Conservation (phyloP, 2,888 invertebrate species). For the Monopis laevigella region DNA sequence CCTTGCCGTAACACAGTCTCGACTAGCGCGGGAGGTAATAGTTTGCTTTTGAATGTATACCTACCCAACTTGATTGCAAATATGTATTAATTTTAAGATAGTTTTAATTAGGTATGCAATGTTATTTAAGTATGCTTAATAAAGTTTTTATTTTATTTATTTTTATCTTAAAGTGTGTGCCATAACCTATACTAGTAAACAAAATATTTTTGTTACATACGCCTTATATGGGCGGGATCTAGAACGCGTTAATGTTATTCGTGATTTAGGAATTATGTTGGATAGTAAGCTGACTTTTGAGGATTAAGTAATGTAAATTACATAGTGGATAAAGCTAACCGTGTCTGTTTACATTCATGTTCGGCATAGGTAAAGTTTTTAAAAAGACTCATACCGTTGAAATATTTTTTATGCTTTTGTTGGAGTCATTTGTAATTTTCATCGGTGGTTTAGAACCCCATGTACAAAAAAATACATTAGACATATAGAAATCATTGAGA, state of each 20-base stretch:
- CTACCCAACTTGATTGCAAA: too few species aligned
- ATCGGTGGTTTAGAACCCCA: not conserved
- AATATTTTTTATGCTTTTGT: not conserved
- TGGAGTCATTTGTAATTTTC: not conserved
- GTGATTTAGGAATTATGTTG: not conserved
- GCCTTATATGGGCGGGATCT: not conserved
- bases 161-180: not conserved
- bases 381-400: not conserved
- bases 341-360: not conserved
- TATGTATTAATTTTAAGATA: too few species aligned
- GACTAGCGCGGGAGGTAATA: too few species aligned
- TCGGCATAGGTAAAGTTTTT: not conserved
- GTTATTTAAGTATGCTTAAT: too few species aligned
- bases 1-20: too few species aligned
- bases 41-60: too few species aligned
- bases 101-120: too few species aligned
- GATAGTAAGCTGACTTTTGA: slow-evolving; percentile 1
- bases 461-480: not conserved
- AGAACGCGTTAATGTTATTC: not conserved
- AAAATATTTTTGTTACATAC: not conserved
- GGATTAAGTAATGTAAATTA: not conserved
- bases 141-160: too few species aligned
- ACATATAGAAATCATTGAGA: not conserved
- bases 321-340: not conserved
- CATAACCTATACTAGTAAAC: slow-evolving; percentile 1